Evolutionary conservation across 2,797 vertebrate genomes (phyloP).

Genomic region (Enteromius unitaeniatus): DNA sequence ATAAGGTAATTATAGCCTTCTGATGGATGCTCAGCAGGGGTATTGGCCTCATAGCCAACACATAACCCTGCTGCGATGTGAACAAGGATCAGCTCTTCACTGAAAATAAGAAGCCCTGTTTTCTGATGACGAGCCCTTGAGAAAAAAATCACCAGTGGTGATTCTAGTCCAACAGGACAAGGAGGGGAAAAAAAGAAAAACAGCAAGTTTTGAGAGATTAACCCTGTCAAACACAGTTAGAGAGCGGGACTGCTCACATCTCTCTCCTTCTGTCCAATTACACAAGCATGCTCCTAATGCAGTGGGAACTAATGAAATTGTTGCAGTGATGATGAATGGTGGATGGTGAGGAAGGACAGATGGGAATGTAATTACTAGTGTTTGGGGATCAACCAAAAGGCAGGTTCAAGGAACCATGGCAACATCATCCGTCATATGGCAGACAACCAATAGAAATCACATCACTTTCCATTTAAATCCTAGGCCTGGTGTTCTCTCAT

Average conservation of each 20-base stretch:
- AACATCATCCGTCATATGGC: slow-evolving; percentile 62
- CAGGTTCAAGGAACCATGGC: slow-evolving; percentile 63
- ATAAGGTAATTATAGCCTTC: slow-evolving; percentile 33
- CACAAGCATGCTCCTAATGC: slow-evolving; percentile 58
- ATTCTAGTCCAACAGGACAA: slow-evolving; percentile 12
- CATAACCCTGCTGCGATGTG: neutral
- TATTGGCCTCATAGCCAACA: neutral
- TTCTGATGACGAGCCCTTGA: slow-evolving; percentile 5
- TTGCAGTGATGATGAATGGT: slow-evolving; percentile 65
- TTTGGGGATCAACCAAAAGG: slow-evolving; percentile 61
- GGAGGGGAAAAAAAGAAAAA: slow-evolving; percentile 5
- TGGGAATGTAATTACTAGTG: slow-evolving; percentile 64
- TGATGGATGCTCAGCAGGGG: slow-evolving; percentile 9
- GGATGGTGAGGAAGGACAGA: slow-evolving; percentile 61
- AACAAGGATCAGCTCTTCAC: slow-evolving; percentile 7
- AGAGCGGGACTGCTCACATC: slow-evolving; percentile 37
- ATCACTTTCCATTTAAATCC: slow-evolving; percentile 52
- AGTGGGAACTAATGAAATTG: slow-evolving; percentile 63
- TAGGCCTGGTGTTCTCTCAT: slow-evolving; percentile 49
- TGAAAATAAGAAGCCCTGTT: slow-evolving; percentile 28
- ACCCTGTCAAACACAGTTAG: slow-evolving; percentile 61
- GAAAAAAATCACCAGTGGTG: neutral
- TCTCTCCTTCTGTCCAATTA: slow-evolving; percentile 55
- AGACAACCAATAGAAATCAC: slow-evolving; percentile 63
- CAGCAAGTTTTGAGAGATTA: slow-evolving; percentile 57